Evolutionary conservation across 2,797 vertebrate genomes (phyloP).

Genomic region (Sardinella longiceps): DNA sequence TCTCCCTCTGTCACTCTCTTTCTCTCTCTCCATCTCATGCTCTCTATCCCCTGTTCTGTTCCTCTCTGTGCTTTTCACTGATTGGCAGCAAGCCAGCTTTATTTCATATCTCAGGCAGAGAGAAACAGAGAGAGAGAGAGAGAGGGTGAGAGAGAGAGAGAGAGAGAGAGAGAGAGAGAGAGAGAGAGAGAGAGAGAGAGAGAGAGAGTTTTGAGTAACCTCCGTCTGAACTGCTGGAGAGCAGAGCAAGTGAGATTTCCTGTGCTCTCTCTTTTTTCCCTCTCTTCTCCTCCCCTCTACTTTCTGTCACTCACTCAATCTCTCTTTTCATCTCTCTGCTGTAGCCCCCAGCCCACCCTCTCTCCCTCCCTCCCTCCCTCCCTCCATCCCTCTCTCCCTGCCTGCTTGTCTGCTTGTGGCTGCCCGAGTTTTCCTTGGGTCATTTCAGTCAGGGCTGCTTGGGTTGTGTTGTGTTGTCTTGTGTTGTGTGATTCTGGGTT

Average conservation of each 20-base stretch:
- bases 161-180: too few relatives aligned
- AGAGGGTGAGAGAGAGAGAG: too few relatives aligned
- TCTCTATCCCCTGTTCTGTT: background rate
- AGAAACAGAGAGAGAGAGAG: background rate
- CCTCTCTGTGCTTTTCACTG: background rate
- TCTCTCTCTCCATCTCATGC: background rate
- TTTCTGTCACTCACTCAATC: conserved; percentile 8
- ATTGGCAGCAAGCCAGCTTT: background rate
- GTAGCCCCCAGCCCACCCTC: background rate
- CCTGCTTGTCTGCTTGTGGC: too few relatives aligned
- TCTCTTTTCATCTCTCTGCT: background rate
- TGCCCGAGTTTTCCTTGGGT: too few relatives aligned
- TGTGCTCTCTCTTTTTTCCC: background rate
- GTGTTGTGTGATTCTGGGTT: too few relatives aligned
- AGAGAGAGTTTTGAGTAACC: background rate
- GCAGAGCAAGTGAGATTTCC: conserved; percentile 3
- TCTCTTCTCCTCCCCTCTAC: conserved; percentile 4
- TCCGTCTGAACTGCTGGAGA: background rate
- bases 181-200: too few relatives aligned
- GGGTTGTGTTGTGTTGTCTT: too few relatives aligned
- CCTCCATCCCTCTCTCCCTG: too few relatives aligned
- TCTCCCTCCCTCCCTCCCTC: too few relatives aligned
- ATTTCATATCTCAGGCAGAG: background rate
- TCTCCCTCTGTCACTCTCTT: background rate
- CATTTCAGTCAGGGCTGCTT: too few relatives aligned